phyloP scores from a whole-genome alignment of 2,113 vertebrate species.

The Megalops atlanticus region DNA sequence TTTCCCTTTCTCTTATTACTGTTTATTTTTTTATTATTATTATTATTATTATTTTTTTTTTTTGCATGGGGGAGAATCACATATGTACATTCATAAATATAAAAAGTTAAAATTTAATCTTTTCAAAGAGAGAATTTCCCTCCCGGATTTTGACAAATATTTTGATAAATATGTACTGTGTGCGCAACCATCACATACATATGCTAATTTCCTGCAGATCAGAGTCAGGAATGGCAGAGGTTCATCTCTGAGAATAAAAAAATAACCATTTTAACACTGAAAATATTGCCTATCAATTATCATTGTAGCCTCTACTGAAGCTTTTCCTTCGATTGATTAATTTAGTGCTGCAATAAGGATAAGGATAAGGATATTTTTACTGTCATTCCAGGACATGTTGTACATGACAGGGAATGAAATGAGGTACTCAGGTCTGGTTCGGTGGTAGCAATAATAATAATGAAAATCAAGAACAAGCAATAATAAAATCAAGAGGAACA shows the following conservation, averaged over 20 bases:
- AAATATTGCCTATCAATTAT: not conserved
- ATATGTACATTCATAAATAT: not conserved
- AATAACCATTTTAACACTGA: not conserved
- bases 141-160: not conserved
- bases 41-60: not conserved
- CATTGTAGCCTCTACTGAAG: not conserved
- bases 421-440: too few relatives aligned
- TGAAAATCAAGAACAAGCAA: too few relatives aligned
- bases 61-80: not conserved
- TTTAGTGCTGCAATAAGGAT: not conserved
- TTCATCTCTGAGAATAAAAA: too few relatives aligned
- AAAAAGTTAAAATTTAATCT: not conserved
- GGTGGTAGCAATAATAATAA: too few relatives aligned
- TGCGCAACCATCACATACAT: too few relatives aligned
- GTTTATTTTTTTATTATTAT: not conserved
- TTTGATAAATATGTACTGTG: too few relatives aligned
- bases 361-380: too few relatives aligned
- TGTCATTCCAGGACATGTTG: too few relatives aligned
- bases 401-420: too few relatives aligned
- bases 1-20: not conserved
- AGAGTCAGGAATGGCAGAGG: not conserved
- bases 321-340: not conserved
- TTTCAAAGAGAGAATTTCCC: not conserved
- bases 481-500: too few relatives aligned
- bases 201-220: not conserved